Base-by-base conservation (phyloP, 2,113 vertebrate genomes). In the Callipepla californica region DNA sequence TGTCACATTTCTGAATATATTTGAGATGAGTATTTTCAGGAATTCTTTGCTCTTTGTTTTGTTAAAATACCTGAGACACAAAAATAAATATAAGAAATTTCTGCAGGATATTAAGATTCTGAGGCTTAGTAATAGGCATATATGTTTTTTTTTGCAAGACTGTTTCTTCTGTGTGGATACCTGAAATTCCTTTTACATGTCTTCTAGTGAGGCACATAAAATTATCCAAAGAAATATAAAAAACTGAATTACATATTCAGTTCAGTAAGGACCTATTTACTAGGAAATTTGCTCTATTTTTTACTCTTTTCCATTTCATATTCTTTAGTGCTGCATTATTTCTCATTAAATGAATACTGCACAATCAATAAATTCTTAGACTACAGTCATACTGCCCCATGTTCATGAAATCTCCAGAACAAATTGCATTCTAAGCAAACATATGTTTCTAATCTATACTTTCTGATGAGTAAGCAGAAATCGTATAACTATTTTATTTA, bases 321-420 rank as follows among this genome's bases (percentile, higher is more conserved):
- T 84, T 4, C 1, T 51, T 84, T 63, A 51, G 8, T 45, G 32
- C 4, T 6, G 3, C 3, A 18, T 45, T 62, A 5, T 38, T 69
- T 79, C 38, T 19, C 50, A 62, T 42, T 7, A 72, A 6, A 12
- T 84, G 28, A 76, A 30, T 76, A 67, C 38, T 72, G 2, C 42
- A 26, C 3, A 51, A 19, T 25, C 25, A 36, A 3, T 70, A 19
- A 17, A 47, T 62, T 21, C 23, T 7, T 45, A 58, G 36, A 72
- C 8, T 8, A 2, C 3, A 40, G 0, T 1, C 3, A 0, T 61
- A 7, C 32, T 66, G 11, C 5, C 4, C 50, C 22, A 25, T 9
- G 10, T 80, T 57, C 17, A 57, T 61, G 5, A 55, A 61, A 66
- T 44, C 1, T 4, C 28, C 47, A 13, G 30, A 78, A 16, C 3